Evolutionary conservation across 2,888 invertebrate genomes (phyloP).

Genomic region (Amaurobius ferox): DNA sequence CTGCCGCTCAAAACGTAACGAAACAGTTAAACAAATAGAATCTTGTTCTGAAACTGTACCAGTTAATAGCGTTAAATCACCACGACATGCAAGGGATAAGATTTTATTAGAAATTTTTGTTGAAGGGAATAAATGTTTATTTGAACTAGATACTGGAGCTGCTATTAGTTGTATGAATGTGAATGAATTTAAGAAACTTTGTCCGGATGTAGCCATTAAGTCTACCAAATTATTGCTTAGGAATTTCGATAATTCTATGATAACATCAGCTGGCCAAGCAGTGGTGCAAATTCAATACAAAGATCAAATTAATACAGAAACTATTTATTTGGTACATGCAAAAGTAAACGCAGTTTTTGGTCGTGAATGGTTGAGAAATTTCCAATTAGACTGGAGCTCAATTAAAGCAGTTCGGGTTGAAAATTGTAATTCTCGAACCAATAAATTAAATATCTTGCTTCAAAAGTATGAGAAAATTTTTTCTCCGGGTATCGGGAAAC

Average conservation of each 20-base stretch:
- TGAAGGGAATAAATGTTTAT: conserved; percentile 40
- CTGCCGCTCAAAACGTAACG: conserved; percentile 1
- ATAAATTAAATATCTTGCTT: conserved; percentile 49
- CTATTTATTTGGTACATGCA: conserved; percentile 51
- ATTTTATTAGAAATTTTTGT: conserved; percentile 52
- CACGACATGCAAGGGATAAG: conserved; percentile 52
- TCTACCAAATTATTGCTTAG: conserved; percentile 51
- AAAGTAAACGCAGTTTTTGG: conserved; percentile 39
- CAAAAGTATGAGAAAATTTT: conserved; percentile 43
- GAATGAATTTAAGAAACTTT: conserved; percentile 49
- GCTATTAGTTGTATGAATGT: conserved; percentile 43
- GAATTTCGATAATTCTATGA: conserved; percentile 52
- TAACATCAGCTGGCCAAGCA: conserved; percentile 56
- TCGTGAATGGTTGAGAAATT: conserved; percentile 22
- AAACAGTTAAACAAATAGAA: conserved; percentile 31
- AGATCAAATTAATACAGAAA: conserved; percentile 48
- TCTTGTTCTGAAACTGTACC: too few relatives aligned
- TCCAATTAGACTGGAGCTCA: conserved; percentile 21
- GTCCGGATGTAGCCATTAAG: conserved; percentile 53
- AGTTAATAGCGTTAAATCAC: conserved; percentile 56
- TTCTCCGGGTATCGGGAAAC: conserved; percentile 44
- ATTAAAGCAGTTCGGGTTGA: conserved; percentile 44
- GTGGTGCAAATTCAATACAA: conserved; percentile 53
- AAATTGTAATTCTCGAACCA: conserved; percentile 48
- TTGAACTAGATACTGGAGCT: conserved; percentile 46